A percentile compares a stretch with the other conserved stretches of the same genome.
Conservation (phyloP, 2,888 invertebrate species). For the Hemithea aestivaria region DNA sequence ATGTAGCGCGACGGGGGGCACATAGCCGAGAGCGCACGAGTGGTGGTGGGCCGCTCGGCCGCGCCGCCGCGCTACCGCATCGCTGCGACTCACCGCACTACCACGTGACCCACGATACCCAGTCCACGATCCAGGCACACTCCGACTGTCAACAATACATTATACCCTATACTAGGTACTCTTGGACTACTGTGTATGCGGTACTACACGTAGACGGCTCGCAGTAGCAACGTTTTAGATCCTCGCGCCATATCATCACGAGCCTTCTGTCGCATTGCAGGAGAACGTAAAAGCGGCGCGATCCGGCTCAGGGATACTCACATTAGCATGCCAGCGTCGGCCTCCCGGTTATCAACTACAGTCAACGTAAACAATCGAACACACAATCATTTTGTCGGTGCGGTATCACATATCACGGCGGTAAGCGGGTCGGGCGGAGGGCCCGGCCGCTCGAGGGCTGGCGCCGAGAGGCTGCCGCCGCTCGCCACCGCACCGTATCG, state of each 20-base stretch:
- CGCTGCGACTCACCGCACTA: constrained; percentile 34
- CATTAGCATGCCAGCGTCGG: constrained; percentile 77
- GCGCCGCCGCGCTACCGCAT: constrained; percentile 54
- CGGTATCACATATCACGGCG: constrained; percentile 61
- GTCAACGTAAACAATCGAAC: constrained; percentile 72
- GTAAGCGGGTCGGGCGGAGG: constrained; percentile 56
- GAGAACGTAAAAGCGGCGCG: constrained; percentile 35
- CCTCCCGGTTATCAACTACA: constrained; percentile 70
- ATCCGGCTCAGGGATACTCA: constrained; percentile 54
- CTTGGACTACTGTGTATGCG: too few relatives aligned
- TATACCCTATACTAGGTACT: constrained; percentile 14
- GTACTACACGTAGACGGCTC: too few relatives aligned
- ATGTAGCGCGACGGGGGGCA: constrained; percentile 76
- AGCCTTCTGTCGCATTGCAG: constrained; percentile 75
- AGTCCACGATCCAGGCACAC: constrained; percentile 66
- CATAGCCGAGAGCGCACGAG: constrained; percentile 76
- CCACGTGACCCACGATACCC: constrained; percentile 38
- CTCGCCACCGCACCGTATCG: constrained; percentile 68
- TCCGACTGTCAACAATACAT: constrained; percentile 71
- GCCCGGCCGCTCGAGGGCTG: constrained; percentile 60
- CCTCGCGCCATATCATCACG: too few relatives aligned
- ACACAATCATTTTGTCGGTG: constrained; percentile 63
- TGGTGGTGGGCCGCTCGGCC: constrained; percentile 67
- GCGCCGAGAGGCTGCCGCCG: constrained; percentile 55
- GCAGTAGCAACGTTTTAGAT: too few relatives aligned